Evolutionary conservation across 2,797 vertebrate species (phyloP).

Genomic region (Enteromius afrohamiltoni): DNA sequence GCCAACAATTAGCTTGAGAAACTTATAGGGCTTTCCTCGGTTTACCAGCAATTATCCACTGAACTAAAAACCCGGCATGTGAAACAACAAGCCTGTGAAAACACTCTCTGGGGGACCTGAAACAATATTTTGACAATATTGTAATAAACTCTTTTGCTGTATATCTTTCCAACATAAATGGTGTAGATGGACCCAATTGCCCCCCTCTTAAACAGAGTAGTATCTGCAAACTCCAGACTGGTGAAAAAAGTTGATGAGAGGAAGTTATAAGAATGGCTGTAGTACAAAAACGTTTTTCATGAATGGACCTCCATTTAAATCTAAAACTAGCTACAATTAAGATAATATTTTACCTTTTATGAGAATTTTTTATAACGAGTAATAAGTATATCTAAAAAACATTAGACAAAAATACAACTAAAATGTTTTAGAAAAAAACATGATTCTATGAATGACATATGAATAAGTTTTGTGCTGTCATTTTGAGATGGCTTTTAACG

Average conservation of each 20-base stretch:
- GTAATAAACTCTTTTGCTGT: neutral
- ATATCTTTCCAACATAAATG: neutral
- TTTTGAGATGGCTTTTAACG: too few relatives aligned
- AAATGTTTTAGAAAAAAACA: too few relatives aligned
- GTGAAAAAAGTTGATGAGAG: neutral
- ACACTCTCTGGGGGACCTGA: neutral
- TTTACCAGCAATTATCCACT: slow-evolving; percentile 3
- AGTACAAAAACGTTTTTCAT: neutral
- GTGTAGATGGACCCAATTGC: neutral
- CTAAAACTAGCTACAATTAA: too few relatives aligned
- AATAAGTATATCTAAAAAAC: too few relatives aligned
- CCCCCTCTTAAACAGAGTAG: neutral
- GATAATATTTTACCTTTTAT: too few relatives aligned
- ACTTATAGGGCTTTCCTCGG: neutral
- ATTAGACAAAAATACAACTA: too few relatives aligned
- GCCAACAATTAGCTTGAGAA: slow-evolving; percentile 43
- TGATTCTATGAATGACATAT: too few relatives aligned
- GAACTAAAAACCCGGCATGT: neutral
- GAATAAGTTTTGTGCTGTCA: too few relatives aligned
- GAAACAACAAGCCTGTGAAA: neutral
- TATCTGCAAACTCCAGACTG: neutral
- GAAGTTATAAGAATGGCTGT: neutral
- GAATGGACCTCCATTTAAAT: neutral
- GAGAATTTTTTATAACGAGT: too few relatives aligned
- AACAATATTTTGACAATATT: neutral